Conservation (phyloP, 2,113 vertebrate species). For the Montifringilla adamsi region DNA sequence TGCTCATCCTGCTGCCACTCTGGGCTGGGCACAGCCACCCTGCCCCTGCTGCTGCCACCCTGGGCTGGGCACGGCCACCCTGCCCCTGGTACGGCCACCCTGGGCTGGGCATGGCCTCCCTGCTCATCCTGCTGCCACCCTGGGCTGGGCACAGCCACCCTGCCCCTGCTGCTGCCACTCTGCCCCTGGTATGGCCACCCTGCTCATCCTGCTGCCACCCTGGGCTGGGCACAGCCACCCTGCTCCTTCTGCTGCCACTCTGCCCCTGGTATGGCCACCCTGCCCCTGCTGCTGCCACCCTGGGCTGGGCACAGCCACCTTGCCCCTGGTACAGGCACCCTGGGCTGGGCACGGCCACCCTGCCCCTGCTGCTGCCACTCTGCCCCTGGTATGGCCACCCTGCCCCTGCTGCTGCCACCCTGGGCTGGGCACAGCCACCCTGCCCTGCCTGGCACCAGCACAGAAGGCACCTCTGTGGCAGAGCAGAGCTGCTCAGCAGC, state of each 20-base stretch:
- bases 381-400: neutral
- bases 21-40: neutral
- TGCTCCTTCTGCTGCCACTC: neutral
- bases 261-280: neutral
- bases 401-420: neutral
- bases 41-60: neutral
- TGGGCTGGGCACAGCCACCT: neutral
- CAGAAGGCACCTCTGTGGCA: neutral
- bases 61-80: fast-evolving
- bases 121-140: too few relatives aligned
- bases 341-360: too few relatives aligned
- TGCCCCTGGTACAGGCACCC: neutral
- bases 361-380: neutral
- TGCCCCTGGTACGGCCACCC: too few relatives aligned
- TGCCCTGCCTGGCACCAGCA: neutral
- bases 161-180: too few relatives aligned
- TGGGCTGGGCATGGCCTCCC: too few relatives aligned
- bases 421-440: neutral
- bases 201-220: neutral
- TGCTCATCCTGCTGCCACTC: neutral
- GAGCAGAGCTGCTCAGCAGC: neutral
- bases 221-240: too few relatives aligned
- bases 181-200: too few relatives aligned
- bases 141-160: too few relatives aligned
- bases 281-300: neutral